Conservation (phyloP, 2,888 invertebrate species). For the Rhaphigaster nebulosa region DNA sequence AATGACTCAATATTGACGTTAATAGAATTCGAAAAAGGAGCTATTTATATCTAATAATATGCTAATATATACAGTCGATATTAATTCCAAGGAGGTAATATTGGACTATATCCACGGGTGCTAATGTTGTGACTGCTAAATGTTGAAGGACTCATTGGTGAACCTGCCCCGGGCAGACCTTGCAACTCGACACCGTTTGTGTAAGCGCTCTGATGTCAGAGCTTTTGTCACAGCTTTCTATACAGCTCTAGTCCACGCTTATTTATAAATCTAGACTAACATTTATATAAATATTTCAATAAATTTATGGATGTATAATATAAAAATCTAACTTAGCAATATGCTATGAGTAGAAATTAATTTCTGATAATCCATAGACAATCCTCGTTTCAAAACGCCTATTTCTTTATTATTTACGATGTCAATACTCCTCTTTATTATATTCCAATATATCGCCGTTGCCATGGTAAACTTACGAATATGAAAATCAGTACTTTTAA, state of each 20-base stretch:
- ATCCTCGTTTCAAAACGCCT: too few species aligned
- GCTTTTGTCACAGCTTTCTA: conserved; percentile 27
- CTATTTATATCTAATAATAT: not conserved
- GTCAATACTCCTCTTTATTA: too few species aligned
- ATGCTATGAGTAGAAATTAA: too few species aligned
- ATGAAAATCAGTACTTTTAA: too few species aligned
- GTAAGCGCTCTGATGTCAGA: conserved; percentile 5
- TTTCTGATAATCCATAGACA: too few species aligned
- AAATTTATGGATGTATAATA: too few species aligned
- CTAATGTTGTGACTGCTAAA: not conserved
- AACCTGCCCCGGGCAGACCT: not conserved
- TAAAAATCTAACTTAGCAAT: too few species aligned
- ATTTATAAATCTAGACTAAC: not conserved
- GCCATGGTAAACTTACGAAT: too few species aligned
- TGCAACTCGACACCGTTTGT: not conserved
- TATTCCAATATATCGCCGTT: too few species aligned
- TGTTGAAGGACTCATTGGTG: not conserved
- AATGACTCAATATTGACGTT: too few species aligned
- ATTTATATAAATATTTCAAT: not conserved
- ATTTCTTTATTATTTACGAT: too few species aligned
- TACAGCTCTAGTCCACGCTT: not conserved
- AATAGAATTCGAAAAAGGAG: not conserved
- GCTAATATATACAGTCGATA: not conserved
- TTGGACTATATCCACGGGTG: not conserved
- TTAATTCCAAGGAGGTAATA: not conserved